Conservation (phyloP, 2,888 invertebrate genomes). For the Drosophila limbata region DNA sequence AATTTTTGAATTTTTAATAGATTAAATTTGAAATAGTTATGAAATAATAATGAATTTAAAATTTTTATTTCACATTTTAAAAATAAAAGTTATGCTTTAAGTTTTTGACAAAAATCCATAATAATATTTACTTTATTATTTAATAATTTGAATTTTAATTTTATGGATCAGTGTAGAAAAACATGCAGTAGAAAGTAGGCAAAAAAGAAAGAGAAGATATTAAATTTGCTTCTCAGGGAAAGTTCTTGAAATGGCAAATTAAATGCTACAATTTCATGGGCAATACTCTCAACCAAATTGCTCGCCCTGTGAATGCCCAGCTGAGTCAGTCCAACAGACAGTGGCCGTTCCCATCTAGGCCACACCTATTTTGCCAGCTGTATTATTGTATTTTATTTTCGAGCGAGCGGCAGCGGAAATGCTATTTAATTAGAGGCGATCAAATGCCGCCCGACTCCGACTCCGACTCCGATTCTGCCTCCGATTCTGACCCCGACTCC, state of each 20-base stretch:
- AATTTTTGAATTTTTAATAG: too few species aligned
- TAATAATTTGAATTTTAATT: too few species aligned
- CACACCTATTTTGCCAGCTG: conserved; percentile 64
- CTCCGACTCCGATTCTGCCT: neutral
- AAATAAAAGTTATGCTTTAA: too few species aligned
- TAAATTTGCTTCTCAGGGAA: conserved; percentile 37
- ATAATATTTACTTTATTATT: too few species aligned
- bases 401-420: conserved; percentile 69
- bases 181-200: too few species aligned
- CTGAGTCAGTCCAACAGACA: conserved; percentile 23
- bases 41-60: too few species aligned
- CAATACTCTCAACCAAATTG: conserved; percentile 21
- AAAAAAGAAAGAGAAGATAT: neutral
- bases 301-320: conserved; percentile 22
- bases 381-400: conserved; percentile 71
- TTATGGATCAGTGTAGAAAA: too few species aligned
- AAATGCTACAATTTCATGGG: conserved; percentile 36
- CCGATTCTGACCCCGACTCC: conserved; percentile 1
- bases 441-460: conserved; percentile 67
- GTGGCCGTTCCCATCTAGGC: conserved; percentile 52
- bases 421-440: conserved; percentile 80
- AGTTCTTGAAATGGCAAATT: conserved; percentile 32
- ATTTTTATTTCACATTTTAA: too few species aligned
- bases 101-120: too few species aligned
- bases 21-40: too few species aligned